phyloP scores from a whole-genome alignment of 2,888 invertebrate genomes.

The Coleophora deauratella region DNA sequence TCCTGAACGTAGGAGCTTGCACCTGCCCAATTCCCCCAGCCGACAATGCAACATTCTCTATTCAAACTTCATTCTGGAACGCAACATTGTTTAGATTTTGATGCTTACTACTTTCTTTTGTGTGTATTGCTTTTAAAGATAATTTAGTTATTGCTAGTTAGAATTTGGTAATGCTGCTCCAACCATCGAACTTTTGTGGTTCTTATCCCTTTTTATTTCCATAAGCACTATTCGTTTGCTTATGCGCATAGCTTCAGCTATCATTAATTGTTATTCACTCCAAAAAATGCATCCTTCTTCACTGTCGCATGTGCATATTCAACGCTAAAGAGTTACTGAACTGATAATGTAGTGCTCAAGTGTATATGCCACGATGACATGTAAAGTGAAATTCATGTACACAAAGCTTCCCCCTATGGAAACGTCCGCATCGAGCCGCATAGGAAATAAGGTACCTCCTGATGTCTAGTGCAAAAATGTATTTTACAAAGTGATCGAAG shows the following conservation, averaged over 20 bases:
- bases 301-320: conserved; percentile 7
- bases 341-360: conserved; percentile 12
- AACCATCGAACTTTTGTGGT: too few relatives aligned
- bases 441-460: conserved; percentile 4
- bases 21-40: conserved; percentile 42
- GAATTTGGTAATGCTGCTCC: too few relatives aligned
- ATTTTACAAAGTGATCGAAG: conserved; percentile 1
- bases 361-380: conserved; percentile 5
- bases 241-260: too few relatives aligned
- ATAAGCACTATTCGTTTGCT: too few relatives aligned
- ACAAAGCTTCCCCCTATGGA: conserved; percentile 3
- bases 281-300: neutral
- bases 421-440: conserved; percentile 4
- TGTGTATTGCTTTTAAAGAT: too few relatives aligned
- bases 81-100: conserved; percentile 22
- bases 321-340: conserved; percentile 7
- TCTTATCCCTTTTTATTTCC: too few relatives aligned
- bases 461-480: conserved; percentile 7
- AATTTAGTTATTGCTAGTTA: too few relatives aligned
- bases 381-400: conserved; percentile 12
- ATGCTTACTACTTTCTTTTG: conserved; percentile 11
- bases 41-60: conserved; percentile 35
- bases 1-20: conserved; percentile 34
- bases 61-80: conserved; percentile 39
- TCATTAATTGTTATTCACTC: too few relatives aligned